These are phyloP conservation scores for Hydropsyche tenuis DNA, from an alignment of 1,140 invertebrate genomes.

Conservation along the genomic window DNA sequence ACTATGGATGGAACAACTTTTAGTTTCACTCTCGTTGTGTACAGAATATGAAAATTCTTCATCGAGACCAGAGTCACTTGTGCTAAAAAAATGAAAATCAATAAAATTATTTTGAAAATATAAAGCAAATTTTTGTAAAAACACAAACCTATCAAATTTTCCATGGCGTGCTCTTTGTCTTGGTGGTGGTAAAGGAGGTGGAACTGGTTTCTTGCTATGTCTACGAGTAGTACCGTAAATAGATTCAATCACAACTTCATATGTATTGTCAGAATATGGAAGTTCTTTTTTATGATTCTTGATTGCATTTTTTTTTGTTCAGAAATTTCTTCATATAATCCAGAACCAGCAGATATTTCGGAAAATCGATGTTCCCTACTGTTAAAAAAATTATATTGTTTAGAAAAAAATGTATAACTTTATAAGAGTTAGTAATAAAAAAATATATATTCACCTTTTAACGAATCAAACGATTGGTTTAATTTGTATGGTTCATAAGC, in stretches of 20 bases:
- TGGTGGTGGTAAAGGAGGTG: constrained; percentile 44
- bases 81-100: constrained; percentile 32
- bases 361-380: constrained; percentile 32
- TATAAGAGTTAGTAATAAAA: too few relatives aligned
- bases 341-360: constrained; percentile 39
- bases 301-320: constrained; percentile 1
- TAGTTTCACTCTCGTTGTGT: constrained; percentile 19
- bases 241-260: constrained; percentile 43
- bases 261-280: constrained; percentile 32
- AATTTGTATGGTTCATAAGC: too few relatives aligned
- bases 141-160: constrained; percentile 38
- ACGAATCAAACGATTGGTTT: too few relatives aligned
- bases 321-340: constrained; percentile 47
- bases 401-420: too few relatives aligned
- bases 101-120: constrained; percentile 7
- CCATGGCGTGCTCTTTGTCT: constrained; percentile 24
- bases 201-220: constrained; percentile 24
- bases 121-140: background rate
- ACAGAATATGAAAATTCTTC: constrained; percentile 45
- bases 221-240: constrained; percentile 33
- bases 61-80: constrained; percentile 44
- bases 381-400: too few relatives aligned
- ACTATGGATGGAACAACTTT: constrained; percentile 33
- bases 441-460: too few relatives aligned
- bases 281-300: background rate